These are phyloP conservation scores for Zaprionus obscuricornis DNA, from an alignment of 2,888 invertebrate species.

Conservation along the genomic window DNA sequence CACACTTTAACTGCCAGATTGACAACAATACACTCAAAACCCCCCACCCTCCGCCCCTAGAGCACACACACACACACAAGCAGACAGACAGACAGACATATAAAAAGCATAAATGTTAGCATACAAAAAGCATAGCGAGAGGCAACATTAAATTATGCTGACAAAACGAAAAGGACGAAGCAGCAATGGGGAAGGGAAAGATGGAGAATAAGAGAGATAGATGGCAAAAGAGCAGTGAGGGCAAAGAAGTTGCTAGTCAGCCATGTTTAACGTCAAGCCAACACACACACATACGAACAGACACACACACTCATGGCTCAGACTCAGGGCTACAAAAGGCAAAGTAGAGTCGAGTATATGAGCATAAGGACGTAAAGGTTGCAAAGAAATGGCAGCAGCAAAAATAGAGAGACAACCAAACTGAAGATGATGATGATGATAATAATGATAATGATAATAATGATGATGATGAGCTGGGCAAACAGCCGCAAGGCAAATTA, in stretches of 20 bases:
- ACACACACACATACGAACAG: slow-evolving; percentile 39
- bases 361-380: slow-evolving; percentile 9
- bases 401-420: slow-evolving; percentile 28
- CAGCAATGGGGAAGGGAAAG: slow-evolving; percentile 4
- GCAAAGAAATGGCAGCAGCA: background rate
- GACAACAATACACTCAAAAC: slow-evolving; percentile 48
- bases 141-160: slow-evolving; percentile 73
- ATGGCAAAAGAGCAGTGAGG: slow-evolving; percentile 2
- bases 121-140: slow-evolving; percentile 29
- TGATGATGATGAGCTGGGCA: slow-evolving; percentile 34
- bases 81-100: background rate
- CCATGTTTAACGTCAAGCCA: slow-evolving; percentile 56
- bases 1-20: slow-evolving; percentile 70
- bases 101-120: slow-evolving; percentile 28
- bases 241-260: slow-evolving; percentile 51
- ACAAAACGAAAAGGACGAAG: slow-evolving; percentile 48
- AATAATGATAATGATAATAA: slow-evolving; percentile 8
- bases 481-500: slow-evolving; percentile 53
- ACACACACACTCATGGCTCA: slow-evolving; percentile 21
- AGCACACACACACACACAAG: slow-evolving; percentile 14
- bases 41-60: background rate
- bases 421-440: slow-evolving; percentile 8
- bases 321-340: slow-evolving; percentile 46
- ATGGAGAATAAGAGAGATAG: background rate
- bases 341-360: slow-evolving; percentile 21